These are phyloP conservation scores for Keiferia lycopersicella DNA, from an alignment of 2,888 invertebrate species.

Conservation along the genomic window DNA sequence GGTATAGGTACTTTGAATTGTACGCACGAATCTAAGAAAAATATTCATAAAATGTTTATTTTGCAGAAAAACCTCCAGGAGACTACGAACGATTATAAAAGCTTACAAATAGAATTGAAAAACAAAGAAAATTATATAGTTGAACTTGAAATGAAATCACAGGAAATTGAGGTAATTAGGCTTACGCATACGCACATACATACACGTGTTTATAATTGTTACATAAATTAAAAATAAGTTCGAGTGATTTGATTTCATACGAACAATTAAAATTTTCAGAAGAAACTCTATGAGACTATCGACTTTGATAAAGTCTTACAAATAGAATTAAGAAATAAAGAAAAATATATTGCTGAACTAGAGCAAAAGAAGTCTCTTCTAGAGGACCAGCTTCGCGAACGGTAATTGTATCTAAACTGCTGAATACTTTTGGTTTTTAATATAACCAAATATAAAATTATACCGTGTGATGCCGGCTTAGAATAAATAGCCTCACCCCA, in stretches of 20 bases:
- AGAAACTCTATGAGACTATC: constrained; percentile 48
- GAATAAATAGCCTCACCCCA: too few species aligned
- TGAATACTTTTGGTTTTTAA: not conserved
- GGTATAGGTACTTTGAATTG: too few species aligned
- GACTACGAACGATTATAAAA: not conserved
- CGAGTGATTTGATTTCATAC: too few species aligned
- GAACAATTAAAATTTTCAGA: constrained; percentile 42
- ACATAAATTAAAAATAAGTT: too few species aligned
- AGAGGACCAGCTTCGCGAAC: constrained; percentile 56
- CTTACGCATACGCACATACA: not conserved
- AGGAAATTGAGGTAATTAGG: not conserved
- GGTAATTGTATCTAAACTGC: constrained; percentile 38
- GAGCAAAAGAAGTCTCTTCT: constrained; percentile 51
- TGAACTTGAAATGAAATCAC: too few species aligned
- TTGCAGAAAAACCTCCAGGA: not conserved
- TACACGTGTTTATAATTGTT: too few species aligned
- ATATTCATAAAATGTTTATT: too few species aligned
- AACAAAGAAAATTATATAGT: too few species aligned
- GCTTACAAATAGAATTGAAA: too few species aligned
- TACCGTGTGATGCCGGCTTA: too few species aligned
- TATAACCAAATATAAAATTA: not conserved
- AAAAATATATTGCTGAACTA: constrained; percentile 54
- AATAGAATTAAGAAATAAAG: constrained; percentile 49
- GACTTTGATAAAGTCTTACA: constrained; percentile 47
- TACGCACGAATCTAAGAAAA: too few species aligned